Conservation (phyloP, 2,113 vertebrate genomes). For the Sylvilagus bachmani region DNA sequence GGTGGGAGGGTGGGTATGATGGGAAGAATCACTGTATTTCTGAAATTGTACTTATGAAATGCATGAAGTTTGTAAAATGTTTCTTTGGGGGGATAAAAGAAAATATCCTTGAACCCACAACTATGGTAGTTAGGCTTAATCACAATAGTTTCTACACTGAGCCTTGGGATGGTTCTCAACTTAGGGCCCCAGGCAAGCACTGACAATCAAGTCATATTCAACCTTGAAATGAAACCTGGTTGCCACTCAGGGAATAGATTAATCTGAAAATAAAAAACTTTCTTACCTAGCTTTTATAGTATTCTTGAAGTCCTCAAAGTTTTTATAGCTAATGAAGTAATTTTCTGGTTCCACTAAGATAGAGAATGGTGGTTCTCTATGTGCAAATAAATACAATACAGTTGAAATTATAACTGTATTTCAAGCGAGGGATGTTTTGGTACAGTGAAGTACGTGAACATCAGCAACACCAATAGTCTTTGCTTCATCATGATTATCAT, state of each 20-base stretch:
- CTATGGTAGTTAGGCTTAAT: background rate
- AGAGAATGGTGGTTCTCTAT: conserved; percentile 83
- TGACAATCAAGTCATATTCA: background rate
- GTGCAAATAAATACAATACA: background rate
- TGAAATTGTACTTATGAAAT: too few species aligned
- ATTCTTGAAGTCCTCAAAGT: conserved; percentile 85
- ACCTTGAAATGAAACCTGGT: background rate
- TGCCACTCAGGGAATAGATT: background rate
- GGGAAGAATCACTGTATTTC: too few species aligned
- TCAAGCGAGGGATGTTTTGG: background rate
- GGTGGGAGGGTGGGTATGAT: too few species aligned
- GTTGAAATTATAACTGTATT: background rate
- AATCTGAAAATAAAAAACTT: background rate
- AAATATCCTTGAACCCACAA: background rate
- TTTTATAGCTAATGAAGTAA: conserved; percentile 84
- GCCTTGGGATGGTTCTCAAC: background rate
- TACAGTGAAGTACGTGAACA: background rate
- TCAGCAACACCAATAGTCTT: background rate
- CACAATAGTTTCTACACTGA: background rate
- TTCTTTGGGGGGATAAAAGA: too few species aligned
- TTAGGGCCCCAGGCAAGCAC: background rate
- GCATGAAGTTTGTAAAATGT: too few species aligned
- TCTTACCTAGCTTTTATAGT: conserved; percentile 84
- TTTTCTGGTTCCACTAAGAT: conserved; percentile 84
- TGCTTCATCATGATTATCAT: background rate